A percentile compares a stretch with the other conserved stretches of the same genome.
phyloP scores from a whole-genome alignment of 2,797 vertebrate species.

The Crenuchus spilurus region DNA sequence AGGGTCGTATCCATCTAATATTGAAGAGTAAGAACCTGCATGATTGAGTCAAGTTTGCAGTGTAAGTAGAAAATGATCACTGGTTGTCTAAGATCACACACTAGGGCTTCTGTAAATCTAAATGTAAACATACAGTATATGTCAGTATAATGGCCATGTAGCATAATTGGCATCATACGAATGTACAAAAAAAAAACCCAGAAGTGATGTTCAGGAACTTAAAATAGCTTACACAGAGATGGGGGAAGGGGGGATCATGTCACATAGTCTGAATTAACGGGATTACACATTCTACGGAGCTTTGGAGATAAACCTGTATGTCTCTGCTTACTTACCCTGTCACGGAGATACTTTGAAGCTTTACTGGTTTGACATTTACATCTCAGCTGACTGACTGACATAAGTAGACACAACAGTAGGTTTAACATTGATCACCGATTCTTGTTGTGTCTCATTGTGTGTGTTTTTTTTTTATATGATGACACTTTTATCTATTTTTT shows the following conservation, averaged over 20 bases:
- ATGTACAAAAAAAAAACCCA: no score
- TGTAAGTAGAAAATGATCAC: no score
- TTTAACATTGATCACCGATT: background rate
- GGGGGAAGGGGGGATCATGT: conserved; percentile 63
- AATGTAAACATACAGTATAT: no score
- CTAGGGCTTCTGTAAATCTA: no score
- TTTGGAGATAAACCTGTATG: conserved; percentile 76
- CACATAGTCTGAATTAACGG: conserved; percentile 77
- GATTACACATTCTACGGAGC: conserved; percentile 76
- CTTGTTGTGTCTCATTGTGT: background rate
- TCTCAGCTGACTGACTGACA: conserved; percentile 15
- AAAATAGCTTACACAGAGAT: conserved; percentile 27
- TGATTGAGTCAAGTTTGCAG: no score
- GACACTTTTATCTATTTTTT: no score
- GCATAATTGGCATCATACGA: conserved; percentile 31
- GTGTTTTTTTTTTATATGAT: background rate
- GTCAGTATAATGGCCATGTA: background rate
- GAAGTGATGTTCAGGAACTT: background rate
- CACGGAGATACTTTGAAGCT: conserved; percentile 75
- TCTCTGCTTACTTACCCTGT: conserved; percentile 67
- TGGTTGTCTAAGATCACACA: no score
- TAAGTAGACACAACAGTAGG: background rate
- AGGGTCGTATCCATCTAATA: no score
- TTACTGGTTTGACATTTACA: conserved; percentile 60
- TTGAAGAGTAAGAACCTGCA: no score